These are phyloP conservation scores for Spheniscus humboldti DNA, from an alignment of 2,797 vertebrate species.

Conservation along the genomic window DNA sequence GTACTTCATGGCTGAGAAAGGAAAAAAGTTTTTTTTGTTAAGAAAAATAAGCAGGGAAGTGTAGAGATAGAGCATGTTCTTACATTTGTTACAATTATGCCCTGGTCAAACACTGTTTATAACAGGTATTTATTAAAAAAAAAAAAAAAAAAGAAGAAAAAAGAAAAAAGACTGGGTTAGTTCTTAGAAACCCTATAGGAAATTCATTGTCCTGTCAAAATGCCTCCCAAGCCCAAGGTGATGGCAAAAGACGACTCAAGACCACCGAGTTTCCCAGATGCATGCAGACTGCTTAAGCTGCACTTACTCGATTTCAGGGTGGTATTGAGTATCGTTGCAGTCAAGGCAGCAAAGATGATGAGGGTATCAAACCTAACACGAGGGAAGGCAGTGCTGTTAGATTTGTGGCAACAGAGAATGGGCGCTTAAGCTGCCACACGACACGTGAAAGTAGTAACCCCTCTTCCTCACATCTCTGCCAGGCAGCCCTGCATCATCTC, in stretches of 20 bases:
- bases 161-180: neutral
- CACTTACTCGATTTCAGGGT: constrained; percentile 81
- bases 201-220: neutral
- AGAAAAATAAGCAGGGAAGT: neutral
- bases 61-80: neutral
- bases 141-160: neutral
- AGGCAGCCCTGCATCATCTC: neutral
- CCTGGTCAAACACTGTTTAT: neutral
- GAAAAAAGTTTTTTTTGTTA: neutral
- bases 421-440: neutral
- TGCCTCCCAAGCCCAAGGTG: neutral
- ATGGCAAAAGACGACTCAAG: neutral
- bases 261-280: neutral
- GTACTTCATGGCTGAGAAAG: constrained; percentile 76
- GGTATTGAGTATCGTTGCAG: constrained; percentile 82
- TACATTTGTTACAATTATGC: neutral
- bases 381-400: constrained; percentile 34
- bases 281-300: constrained; percentile 35
- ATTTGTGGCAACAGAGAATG: neutral
- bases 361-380: constrained; percentile 86
- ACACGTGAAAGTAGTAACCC: neutral
- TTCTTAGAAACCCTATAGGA: neutral
- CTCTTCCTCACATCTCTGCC: neutral
- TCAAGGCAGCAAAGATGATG: constrained; percentile 85
- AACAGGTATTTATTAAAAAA: neutral